phyloP scores from a whole-genome alignment of 1,140 invertebrate genomes.

The Hypsibius dujardini region DNA sequence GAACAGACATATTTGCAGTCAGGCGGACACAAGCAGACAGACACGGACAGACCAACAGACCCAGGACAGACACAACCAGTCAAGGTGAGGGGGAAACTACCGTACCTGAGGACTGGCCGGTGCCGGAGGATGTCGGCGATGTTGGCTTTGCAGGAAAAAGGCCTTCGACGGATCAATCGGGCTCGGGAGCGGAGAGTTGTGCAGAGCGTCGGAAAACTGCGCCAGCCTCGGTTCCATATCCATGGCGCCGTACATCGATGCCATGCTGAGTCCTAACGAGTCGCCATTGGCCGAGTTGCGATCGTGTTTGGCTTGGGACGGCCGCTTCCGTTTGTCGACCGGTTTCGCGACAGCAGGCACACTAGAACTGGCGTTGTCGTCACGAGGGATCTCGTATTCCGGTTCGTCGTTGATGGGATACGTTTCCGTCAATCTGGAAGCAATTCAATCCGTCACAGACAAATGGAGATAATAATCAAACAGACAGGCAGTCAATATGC shows the following conservation, averaged over 20 bases:
- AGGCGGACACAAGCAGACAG: too few species aligned
- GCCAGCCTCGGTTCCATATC: background rate
- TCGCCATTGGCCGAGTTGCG: background rate
- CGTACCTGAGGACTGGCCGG: too few species aligned
- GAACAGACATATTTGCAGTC: too few species aligned
- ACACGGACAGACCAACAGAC: too few species aligned
- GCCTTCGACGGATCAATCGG: background rate
- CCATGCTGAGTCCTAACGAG: background rate
- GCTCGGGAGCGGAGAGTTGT: background rate
- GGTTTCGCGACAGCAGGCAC: background rate
- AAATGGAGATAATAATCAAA: too few species aligned
- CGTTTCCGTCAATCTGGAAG: constrained; percentile 10
- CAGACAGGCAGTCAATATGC: too few species aligned
- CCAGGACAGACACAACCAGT: too few species aligned
- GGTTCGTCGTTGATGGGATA: background rate
- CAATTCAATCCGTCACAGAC: background rate
- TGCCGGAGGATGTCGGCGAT: background rate
- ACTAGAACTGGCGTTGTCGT: background rate
- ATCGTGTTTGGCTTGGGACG: background rate
- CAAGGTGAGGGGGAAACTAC: too few species aligned
- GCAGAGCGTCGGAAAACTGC: background rate
- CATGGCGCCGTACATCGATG: background rate
- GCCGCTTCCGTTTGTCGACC: background rate
- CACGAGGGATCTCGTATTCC: background rate
- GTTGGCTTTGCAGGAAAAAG: background rate